phyloP scores from a whole-genome alignment of 2,888 invertebrate species.

The Icerya purchasi region DNA sequence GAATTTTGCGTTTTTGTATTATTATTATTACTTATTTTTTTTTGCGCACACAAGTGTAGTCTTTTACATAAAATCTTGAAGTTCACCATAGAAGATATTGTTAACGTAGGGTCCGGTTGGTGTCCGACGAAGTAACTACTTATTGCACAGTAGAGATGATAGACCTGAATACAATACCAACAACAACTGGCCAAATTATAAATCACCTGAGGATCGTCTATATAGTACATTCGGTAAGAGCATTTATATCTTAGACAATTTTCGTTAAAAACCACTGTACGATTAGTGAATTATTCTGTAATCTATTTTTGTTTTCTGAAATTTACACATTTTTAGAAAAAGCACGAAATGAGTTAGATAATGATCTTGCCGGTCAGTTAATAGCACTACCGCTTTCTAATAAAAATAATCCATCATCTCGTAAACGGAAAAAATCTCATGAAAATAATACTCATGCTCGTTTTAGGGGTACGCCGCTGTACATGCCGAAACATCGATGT shows the following conservation, averaged over 20 bases:
- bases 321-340: too few relatives aligned
- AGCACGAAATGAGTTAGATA: too few relatives aligned
- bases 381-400: neutral
- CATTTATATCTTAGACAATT: too few relatives aligned
- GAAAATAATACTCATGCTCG: neutral
- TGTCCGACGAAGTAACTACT: too few relatives aligned
- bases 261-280: too few relatives aligned
- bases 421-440: neutral
- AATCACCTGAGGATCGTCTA: neutral
- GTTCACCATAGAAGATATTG: too few relatives aligned
- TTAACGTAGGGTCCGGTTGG: too few relatives aligned
- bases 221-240: neutral
- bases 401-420: neutral
- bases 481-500: conserved; percentile 9
- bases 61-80: too few relatives aligned
- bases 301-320: too few relatives aligned
- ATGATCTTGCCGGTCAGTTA: neutral
- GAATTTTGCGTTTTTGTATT: neutral
- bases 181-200: neutral
- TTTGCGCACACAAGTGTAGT: too few relatives aligned
- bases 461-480: conserved; percentile 9
- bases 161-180: neutral
- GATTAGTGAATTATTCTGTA: too few relatives aligned
- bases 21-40: conserved; percentile 1
- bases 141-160: neutral